phyloP scores from a whole-genome alignment of 2,797 vertebrate species.

The Loriculus beryllinus region DNA sequence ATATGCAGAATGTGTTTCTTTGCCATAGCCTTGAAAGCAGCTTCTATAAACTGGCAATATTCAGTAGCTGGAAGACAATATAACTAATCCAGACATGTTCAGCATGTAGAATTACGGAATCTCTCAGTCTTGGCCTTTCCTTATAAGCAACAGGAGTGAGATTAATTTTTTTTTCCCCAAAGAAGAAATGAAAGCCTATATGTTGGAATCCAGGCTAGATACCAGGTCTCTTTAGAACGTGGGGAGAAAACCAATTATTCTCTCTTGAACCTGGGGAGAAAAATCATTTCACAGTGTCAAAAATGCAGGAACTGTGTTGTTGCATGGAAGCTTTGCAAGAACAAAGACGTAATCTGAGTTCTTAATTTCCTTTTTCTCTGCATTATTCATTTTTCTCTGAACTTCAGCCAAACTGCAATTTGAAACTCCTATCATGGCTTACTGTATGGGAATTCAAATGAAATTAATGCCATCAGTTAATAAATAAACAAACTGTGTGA shows the following conservation, averaged over 20 bases:
- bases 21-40: not conserved
- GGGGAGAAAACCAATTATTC: not conserved
- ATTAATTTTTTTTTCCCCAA: not conserved
- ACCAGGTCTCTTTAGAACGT: not conserved
- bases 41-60: not conserved
- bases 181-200: not conserved
- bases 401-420: constrained; percentile 12
- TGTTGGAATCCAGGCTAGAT: not conserved
- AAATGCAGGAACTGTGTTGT: not conserved
- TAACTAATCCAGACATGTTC: constrained; percentile 44
- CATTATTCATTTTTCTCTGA: constrained; percentile 25
- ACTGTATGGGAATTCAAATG: constrained; percentile 22
- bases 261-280: not conserved
- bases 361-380: not conserved
- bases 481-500: not conserved
- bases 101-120: constrained; percentile 7
- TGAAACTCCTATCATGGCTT: constrained; percentile 6
- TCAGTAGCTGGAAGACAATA: not conserved
- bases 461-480: not conserved
- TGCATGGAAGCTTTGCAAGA: not conserved
- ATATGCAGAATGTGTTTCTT: not conserved
- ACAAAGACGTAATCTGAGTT: not conserved
- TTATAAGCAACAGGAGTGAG: not conserved
- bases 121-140: not conserved
- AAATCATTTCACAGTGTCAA: not conserved